These are phyloP conservation scores for Bombus terrestris DNA, from an alignment of 1,140 invertebrate species.

Conservation along the genomic window DNA sequence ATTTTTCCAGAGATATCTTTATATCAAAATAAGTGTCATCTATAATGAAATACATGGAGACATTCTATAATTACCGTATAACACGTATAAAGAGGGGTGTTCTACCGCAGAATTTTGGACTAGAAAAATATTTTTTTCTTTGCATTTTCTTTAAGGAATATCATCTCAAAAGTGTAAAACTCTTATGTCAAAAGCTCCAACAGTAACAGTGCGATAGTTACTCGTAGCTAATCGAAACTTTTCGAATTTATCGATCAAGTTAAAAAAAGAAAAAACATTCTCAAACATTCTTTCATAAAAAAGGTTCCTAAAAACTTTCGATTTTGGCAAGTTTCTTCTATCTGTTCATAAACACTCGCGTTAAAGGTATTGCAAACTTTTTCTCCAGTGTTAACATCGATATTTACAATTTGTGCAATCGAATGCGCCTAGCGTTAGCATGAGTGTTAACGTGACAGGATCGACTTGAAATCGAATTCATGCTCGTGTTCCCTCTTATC, in stretches of 20 bases:
- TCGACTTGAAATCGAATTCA: conserved; percentile 30
- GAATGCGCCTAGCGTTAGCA: conserved; percentile 27
- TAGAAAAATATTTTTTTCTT: too few relatives aligned
- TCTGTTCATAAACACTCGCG: conserved; percentile 8
- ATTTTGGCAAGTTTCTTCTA: conserved; percentile 1
- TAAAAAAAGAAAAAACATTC: neutral
- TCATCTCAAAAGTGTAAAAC: neutral
- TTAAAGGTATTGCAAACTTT: neutral
- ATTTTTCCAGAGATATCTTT: neutral
- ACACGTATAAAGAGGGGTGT: too few relatives aligned
- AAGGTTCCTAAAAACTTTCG: neutral
- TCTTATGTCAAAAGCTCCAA: too few relatives aligned
- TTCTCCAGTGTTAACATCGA: neutral
- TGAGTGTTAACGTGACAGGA: neutral
- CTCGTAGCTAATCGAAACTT: neutral
- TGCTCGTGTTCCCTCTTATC: conserved; percentile 20
- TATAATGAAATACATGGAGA: too few relatives aligned
- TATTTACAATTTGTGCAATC: conserved; percentile 33
- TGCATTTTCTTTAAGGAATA: neutral
- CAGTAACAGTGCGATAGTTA: too few relatives aligned
- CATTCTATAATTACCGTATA: too few relatives aligned
- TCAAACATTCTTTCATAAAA: neutral
- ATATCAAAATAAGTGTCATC: too few relatives aligned
- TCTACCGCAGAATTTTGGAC: too few relatives aligned
- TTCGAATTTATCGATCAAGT: neutral